Base-by-base conservation (phyloP, 2,797 vertebrate genomes). In the Orientallactaga sibirica region DNA sequence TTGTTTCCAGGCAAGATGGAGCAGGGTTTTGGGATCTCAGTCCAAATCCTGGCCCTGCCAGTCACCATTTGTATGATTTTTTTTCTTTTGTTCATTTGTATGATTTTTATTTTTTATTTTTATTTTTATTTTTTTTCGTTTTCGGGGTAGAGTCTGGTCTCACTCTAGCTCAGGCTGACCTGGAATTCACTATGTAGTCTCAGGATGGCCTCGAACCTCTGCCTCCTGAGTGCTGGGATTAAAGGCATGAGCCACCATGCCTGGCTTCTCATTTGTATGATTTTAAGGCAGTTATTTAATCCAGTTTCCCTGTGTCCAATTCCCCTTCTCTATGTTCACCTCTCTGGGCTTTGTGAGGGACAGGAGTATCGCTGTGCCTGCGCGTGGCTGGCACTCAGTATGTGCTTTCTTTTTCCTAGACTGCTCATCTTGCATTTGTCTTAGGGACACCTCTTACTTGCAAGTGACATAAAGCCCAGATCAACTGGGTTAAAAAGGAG, bases 1-100 rank as follows among this genome's bases (percentile, higher is more conserved):
- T 27, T 88, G 62, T 85, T 84, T 88, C 43, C 29, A 91, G 48
- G 43, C 48, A 73, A 6, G 55, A 80, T 88, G n/a, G 29, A 76
- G 29, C 37, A 16, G 61, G 24, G 33, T 52, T 61, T 74, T 77
- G 25, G 11, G 37, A 62, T 88, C 37, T 19, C 20, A 55, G 61
- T 90, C 66, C 37, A 43, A 43, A 64, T 66, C 48, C 62, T 22
- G 41, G 41, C 29, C 58, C 67, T 80, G 33, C 58, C 58, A 9
- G 5, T 81, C 43, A 64, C 12, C 55, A 58, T 58, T 58, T 58
- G 55, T 58, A 58, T 58, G 55, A 58, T 58, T 52, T 12, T 52
- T 12, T 52, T 52, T 52, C 11, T 7, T 52, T 52, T 52, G 52
- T 52, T 52, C 11, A 52, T 52, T 52, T 52, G 52, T 52, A 7